A percentile compares a stretch with the other conserved stretches of the same genome.
Evolutionary conservation across 1,140 invertebrate species (phyloP).

Genomic region (Ganaspis sp.): DNA sequence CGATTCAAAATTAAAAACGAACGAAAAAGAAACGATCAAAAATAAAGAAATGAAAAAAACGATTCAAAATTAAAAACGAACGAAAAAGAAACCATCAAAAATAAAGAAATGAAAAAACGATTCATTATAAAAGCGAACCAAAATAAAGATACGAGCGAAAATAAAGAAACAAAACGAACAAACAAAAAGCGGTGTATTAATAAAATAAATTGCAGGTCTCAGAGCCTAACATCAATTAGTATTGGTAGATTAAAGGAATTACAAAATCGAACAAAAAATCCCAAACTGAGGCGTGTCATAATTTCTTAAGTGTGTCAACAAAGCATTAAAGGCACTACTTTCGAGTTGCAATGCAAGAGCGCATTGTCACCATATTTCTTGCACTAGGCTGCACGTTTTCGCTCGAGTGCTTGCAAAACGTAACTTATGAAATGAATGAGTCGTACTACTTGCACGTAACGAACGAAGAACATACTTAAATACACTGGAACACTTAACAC

Average conservation of each 20-base stretch:
- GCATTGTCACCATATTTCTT: slow-evolving; percentile 29
- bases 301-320: not conserved
- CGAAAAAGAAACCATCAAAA: too few relatives aligned
- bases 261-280: not conserved
- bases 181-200: too few relatives aligned
- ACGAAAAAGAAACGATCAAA: too few relatives aligned
- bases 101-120: too few relatives aligned
- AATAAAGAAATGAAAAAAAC: too few relatives aligned
- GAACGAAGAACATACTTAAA: slow-evolving; percentile 3
- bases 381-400: slow-evolving; percentile 17
- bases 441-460: slow-evolving; percentile 21
- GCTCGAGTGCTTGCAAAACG: slow-evolving; percentile 25
- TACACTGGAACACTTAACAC: slow-evolving; percentile 8
- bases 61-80: too few relatives aligned
- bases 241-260: not conserved
- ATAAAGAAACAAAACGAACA: too few relatives aligned
- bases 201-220: too few relatives aligned
- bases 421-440: slow-evolving; percentile 27
- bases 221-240: not conserved
- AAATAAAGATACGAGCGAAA: too few relatives aligned
- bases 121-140: too few relatives aligned
- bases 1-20: too few relatives aligned
- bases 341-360: slow-evolving; percentile 16
- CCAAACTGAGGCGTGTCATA: not conserved
- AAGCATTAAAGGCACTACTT: slow-evolving; percentile 23